Evolutionary conservation across 2,113 vertebrate species (phyloP).

Genomic region (Nipponia nippon): DNA sequence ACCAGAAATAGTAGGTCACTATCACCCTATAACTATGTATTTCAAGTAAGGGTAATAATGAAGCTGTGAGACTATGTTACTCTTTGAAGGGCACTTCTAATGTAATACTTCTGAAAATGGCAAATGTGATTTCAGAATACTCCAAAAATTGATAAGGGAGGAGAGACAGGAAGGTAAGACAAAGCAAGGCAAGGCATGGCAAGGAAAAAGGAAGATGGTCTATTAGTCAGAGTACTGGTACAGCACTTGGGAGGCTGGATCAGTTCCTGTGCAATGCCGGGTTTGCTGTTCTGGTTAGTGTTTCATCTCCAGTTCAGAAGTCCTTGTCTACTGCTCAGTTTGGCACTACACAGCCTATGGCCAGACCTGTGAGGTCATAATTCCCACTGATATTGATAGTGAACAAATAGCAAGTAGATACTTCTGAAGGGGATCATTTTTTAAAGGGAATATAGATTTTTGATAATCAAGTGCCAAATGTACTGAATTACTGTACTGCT

Average conservation of each 20-base stretch:
- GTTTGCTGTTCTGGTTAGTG: neutral
- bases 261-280: neutral
- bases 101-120: neutral
- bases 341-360: neutral
- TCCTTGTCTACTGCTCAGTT: neutral
- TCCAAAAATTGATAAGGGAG: neutral
- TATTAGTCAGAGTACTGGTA: neutral
- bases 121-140: neutral
- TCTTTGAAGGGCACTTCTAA: neutral
- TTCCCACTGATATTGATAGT: neutral
- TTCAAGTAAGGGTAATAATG: neutral
- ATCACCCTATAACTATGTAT: neutral
- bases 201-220: neutral
- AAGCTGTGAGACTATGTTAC: neutral
- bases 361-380: neutral
- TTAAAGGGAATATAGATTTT: neutral
- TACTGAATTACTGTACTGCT: neutral
- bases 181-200: neutral
- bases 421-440: neutral
- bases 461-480: neutral
- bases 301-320: neutral
- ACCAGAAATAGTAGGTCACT: neutral
- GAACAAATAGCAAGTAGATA: neutral
- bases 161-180: neutral
- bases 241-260: neutral